phyloP scores from a whole-genome alignment of 2,888 invertebrate genomes.

The Neoaliturus tenellus region DNA sequence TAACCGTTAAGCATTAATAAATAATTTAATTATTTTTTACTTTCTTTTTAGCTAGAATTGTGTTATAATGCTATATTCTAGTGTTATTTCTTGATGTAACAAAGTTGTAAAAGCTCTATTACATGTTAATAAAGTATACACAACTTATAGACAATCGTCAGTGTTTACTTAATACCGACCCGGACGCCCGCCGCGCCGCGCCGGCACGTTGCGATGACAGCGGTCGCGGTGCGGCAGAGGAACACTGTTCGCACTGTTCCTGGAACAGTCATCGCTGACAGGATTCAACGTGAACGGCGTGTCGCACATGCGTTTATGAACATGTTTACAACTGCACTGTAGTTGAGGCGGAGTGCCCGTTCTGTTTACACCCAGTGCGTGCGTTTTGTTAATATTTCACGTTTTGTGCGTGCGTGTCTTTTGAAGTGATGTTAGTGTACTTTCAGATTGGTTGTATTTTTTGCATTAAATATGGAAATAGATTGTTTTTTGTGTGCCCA shows the following conservation, averaged over 20 bases:
- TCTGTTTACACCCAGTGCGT: constrained; percentile 31
- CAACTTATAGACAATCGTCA: constrained; percentile 4
- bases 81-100: constrained; percentile 13
- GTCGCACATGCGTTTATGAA: background rate
- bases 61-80: background rate
- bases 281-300: background rate
- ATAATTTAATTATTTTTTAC: background rate
- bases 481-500: background rate
- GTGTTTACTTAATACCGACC: background rate
- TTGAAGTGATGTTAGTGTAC: constrained; percentile 14
- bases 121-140: constrained; percentile 4
- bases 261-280: constrained; percentile 11
- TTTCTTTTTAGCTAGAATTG: background rate
- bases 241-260: background rate
- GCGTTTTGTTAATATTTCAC: constrained; percentile 22
- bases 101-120: background rate
- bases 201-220: constrained; percentile 29
- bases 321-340: constrained; percentile 11
- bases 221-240: constrained; percentile 27
- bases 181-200: constrained; percentile 19
- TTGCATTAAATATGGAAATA: constrained; percentile 3
- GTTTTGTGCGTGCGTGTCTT: constrained; percentile 9
- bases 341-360: constrained; percentile 11
- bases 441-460: background rate
- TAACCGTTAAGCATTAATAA: background rate